These are phyloP conservation scores for Hoplostethus mediterraneus DNA, from an alignment of 2,797 vertebrate species.

Conservation along the genomic window DNA sequence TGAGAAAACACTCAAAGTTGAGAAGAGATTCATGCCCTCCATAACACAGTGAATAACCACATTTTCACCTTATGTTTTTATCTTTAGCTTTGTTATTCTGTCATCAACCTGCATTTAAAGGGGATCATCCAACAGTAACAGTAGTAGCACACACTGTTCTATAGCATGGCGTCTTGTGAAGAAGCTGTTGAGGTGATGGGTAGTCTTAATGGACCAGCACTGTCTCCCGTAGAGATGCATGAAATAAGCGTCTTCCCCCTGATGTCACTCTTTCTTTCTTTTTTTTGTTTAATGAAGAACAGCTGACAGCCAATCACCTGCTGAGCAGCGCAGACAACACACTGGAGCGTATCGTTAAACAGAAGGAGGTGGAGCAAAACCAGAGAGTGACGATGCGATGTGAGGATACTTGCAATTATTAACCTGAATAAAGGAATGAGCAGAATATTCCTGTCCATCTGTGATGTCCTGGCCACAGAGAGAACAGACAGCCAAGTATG, in stretches of 20 bases:
- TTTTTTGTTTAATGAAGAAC: slow-evolving; percentile 63
- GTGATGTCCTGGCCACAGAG: no score
- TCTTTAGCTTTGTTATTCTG: no score
- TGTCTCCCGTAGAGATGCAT: slow-evolving; percentile 17
- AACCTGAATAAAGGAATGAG: background rate
- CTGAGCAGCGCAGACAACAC: slow-evolving; percentile 47
- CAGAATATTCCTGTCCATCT: no score
- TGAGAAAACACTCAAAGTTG: no score
- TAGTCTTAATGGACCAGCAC: background rate
- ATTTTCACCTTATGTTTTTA: no score
- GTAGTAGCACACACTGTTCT: no score
- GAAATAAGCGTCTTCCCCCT: slow-evolving; percentile 48
- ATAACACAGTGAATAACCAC: no score
- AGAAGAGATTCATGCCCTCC: no score
- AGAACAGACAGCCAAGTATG: no score
- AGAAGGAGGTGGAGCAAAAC: slow-evolving; percentile 23
- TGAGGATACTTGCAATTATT: slow-evolving; percentile 11
- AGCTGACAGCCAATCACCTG: slow-evolving; percentile 48
- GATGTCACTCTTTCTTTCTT: slow-evolving; percentile 53
- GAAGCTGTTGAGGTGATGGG: slow-evolving; percentile 1
- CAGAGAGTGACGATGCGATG: slow-evolving; percentile 11
- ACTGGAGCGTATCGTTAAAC: slow-evolving; percentile 35
- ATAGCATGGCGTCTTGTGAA: background rate
- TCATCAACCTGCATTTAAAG: no score
- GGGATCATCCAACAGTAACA: no score